phyloP scores from a whole-genome alignment of 2,113 vertebrate genomes.

The Aphelocoma coerulescens region DNA sequence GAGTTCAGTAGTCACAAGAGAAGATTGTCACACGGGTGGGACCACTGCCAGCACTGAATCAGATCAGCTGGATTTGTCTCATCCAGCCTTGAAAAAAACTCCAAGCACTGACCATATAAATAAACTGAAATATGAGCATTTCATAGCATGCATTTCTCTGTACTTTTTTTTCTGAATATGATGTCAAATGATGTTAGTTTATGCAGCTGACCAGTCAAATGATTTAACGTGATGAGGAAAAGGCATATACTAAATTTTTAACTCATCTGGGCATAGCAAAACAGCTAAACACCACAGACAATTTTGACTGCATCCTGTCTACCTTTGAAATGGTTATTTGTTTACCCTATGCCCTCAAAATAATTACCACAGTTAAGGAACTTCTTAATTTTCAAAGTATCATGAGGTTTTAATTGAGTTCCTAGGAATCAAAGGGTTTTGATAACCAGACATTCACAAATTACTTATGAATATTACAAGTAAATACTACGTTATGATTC shows the following conservation, averaged over 20 bases:
- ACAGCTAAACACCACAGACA: accelerated
- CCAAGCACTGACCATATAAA: neutral
- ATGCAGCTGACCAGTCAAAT: neutral
- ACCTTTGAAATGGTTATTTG: neutral
- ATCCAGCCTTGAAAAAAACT: neutral
- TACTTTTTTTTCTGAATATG: neutral
- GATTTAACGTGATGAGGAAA: neutral
- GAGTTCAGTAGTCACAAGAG: neutral
- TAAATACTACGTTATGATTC: neutral
- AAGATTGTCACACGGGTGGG: neutral
- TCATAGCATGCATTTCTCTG: neutral
- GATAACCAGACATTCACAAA: neutral
- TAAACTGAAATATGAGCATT: neutral
- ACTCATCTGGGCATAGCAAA: neutral
- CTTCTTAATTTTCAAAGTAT: neutral
- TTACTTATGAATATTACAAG: neutral
- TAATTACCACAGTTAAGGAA: neutral
- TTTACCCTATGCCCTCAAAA: neutral
- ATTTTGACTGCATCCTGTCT: neutral
- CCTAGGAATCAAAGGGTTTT: neutral
- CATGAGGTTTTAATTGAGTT: neutral
- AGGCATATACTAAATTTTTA: neutral
- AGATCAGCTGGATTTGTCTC: neutral
- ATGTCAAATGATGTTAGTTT: neutral
- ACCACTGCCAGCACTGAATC: neutral